Conservation (phyloP, 23 tunicate genomes). For the Halocynthia aurantium region DNA sequence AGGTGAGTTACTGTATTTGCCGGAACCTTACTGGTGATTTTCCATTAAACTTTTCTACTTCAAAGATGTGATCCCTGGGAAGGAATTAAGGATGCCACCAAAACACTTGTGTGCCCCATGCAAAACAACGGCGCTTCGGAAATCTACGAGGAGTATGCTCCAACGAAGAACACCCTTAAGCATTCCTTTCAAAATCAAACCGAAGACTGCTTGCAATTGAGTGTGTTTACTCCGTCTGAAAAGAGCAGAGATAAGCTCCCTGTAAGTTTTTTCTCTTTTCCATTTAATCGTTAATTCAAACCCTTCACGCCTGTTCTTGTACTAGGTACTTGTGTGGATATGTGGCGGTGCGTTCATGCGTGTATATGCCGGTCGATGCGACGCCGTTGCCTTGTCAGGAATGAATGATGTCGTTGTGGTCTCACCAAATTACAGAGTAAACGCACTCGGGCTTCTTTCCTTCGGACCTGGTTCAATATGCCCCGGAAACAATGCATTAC, state of each 20-base stretch:
- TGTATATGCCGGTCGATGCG: slow-evolving; percentile 41
- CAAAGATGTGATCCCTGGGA: slow-evolving; percentile 66
- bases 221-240: slow-evolving; percentile 51
- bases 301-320: neutral
- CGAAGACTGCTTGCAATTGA: slow-evolving; percentile 71
- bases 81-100: slow-evolving; percentile 47
- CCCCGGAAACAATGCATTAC: slow-evolving; percentile 63
- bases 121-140: slow-evolving; percentile 32
- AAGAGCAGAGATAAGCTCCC: slow-evolving; percentile 48
- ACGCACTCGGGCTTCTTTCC: slow-evolving; percentile 71
- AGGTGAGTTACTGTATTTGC: slow-evolving; percentile 25
- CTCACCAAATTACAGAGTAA: slow-evolving; percentile 54
- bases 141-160: slow-evolving; percentile 39
- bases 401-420: slow-evolving; percentile 65
- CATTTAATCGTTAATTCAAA: neutral
- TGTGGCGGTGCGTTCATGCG: slow-evolving; percentile 64
- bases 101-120: slow-evolving; percentile 35
- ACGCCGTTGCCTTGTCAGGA: slow-evolving; percentile 61
- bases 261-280: slow-evolving; percentile 18
- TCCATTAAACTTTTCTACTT: neutral
- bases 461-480: slow-evolving; percentile 51
- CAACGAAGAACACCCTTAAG: slow-evolving; percentile 40
- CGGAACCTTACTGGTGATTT: neutral
- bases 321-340: slow-evolving; percentile 73
- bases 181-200: slow-evolving; percentile 8